Conservation (phyloP, 2,888 invertebrate genomes). For the Nephrotoma guestfalica region DNA sequence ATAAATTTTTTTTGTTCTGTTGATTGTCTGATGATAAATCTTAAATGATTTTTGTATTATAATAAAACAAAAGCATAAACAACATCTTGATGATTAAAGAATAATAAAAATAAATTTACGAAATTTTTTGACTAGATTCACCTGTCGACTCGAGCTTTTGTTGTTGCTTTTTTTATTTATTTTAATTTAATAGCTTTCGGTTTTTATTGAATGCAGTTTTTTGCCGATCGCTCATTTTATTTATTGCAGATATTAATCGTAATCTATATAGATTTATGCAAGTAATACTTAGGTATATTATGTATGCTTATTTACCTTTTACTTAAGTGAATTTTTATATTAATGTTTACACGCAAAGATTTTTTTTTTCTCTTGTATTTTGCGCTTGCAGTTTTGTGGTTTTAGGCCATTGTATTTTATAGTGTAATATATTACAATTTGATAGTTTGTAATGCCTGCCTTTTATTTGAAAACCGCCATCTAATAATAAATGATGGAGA, state of each 20-base stretch:
- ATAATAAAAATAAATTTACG: background rate
- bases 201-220: background rate
- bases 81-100: background rate
- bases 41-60: background rate
- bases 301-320: background rate
- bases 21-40: background rate
- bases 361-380: background rate
- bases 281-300: background rate
- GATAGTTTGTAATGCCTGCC: background rate
- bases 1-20: background rate
- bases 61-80: background rate
- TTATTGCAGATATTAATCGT: background rate
- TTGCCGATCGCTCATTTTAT: background rate
- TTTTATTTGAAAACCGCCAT: background rate
- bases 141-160: background rate
- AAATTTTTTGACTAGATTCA: background rate
- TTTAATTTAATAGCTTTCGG: background rate
- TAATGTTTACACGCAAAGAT: background rate
- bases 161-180: background rate
- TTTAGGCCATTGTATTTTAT: background rate
- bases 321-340: background rate
- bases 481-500: background rate
- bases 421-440: background rate
- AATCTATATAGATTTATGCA: background rate
- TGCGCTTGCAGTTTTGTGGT: background rate